Evolutionary conservation across 1,140 invertebrate species (phyloP).

Genomic region (Ridgeia piscesae): DNA sequence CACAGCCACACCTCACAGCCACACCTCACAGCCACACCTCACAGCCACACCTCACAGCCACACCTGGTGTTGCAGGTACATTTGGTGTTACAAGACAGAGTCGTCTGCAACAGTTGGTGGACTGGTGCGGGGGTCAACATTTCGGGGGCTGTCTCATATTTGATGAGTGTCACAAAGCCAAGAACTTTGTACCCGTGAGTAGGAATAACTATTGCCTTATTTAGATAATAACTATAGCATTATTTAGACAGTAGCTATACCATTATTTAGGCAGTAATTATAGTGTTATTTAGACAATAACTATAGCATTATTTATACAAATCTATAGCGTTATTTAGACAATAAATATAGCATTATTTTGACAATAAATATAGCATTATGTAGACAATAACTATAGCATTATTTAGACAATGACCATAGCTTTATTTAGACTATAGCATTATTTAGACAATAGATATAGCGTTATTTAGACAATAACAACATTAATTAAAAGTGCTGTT

Average conservation of each 20-base stretch:
- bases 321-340: too few relatives aligned
- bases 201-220: background rate
- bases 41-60: too few relatives aligned
- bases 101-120: conserved; percentile 73
- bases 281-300: background rate
- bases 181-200: conserved; percentile 96
- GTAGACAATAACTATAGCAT: background rate
- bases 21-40: too few relatives aligned
- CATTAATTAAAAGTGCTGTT: too few relatives aligned
- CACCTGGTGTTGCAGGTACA: conserved; percentile 78
- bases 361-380: too few relatives aligned
- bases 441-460: too few relatives aligned
- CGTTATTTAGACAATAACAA: too few relatives aligned
- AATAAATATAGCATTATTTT: too few relatives aligned
- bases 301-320: too few relatives aligned
- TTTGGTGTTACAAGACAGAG: conserved; percentile 66
- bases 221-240: background rate
- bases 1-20: too few relatives aligned
- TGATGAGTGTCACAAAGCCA: conserved; percentile 99
- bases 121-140: conserved; percentile 92
- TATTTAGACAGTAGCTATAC: background rate
- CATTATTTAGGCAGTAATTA: too few relatives aligned
- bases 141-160: conserved; percentile 94
- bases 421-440: background rate
- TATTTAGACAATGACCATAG: background rate